Percentiles rank a stretch among this genome's conserved stretches.
Evolutionary conservation across 2,113 vertebrate genomes (phyloP).

Genomic region (Cyanocitta stelleri): DNA sequence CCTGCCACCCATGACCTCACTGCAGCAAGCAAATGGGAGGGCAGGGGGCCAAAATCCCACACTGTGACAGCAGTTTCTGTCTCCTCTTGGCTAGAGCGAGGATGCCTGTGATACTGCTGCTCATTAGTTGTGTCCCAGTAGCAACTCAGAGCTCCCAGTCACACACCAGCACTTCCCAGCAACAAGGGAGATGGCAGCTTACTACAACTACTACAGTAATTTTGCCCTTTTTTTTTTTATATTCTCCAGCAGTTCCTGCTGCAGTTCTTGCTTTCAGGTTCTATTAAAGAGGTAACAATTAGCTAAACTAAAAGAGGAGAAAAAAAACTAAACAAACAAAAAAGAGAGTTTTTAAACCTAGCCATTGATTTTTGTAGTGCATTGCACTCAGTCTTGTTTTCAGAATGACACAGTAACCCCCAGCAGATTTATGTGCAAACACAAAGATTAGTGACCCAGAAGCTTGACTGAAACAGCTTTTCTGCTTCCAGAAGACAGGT

Average conservation of each 20-base stretch:
- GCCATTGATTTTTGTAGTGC: not conserved
- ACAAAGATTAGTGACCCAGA: slow-evolving; percentile 52
- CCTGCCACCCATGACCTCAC: not conserved
- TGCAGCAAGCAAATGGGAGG: fast-evolving
- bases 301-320: not conserved
- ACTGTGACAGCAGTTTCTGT: not conserved
- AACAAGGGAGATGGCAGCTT: not conserved
- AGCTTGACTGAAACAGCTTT: slow-evolving; percentile 34
- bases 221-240: not conserved
- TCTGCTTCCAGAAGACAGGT: slow-evolving; percentile 37
- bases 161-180: not conserved
- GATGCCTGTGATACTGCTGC: not conserved
- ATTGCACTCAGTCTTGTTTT: slow-evolving; percentile 12
- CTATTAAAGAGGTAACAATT: not conserved
- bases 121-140: not conserved
- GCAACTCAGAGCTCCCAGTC: not conserved
- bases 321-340: not conserved
- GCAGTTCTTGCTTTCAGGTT: not conserved
- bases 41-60: not conserved
- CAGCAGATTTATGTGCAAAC: slow-evolving; percentile 27
- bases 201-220: not conserved
- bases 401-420: slow-evolving; percentile 26
- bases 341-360: not conserved
- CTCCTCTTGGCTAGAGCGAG: not conserved
- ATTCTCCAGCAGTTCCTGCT: not conserved